Base-by-base conservation (phyloP, 2,888 invertebrate genomes). In the Megastigmus dorsalis region DNA sequence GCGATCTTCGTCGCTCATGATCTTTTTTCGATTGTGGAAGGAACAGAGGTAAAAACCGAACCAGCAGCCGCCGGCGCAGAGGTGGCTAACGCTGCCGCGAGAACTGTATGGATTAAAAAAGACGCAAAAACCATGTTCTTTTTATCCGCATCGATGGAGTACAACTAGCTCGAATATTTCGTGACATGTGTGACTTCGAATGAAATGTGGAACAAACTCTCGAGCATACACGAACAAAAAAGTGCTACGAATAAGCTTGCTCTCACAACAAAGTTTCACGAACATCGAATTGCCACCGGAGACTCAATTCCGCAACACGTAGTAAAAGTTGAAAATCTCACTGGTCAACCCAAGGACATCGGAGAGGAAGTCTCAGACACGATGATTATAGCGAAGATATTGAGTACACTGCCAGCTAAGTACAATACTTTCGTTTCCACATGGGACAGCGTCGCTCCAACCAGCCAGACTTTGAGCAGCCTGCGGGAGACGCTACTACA, bases 1-100 rank as follows among this genome's bases (percentile, higher is more conserved):
- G 30, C 77, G 1, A 36, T 79, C 15, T 68, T 81, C 20, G 57
- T 70, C 9, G 77, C 77, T 18, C 67, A 67, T 54, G 79, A 75
- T 1, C 57, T 74, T 7, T 9, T 28, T 28, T 65, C 60, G 9
- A 38, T 79, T 0, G 77, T 79, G 1, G 57, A 67, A 10, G 78
- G 77, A 3, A 60, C n/a, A n/a, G n/a, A n/a, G n/a, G n/a, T n/a
- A n/a, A n/a, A n/a, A 33, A 9, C 10, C 13, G 38, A 36, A 26
- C 72, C 77, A n/a, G 73, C 13, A 5, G 5, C n/a, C 1, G 30
- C 15, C 0, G 2, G 7, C 30, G 9, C 30, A 13, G 30, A 7
- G 6, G 30, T 33, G 2, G 50, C 30, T 4, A n/a, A 54, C 9
- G n/a, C 30, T 4, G 30, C 28, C n/a, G n/a, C n/a, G n/a, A n/a